A percentile compares a stretch with the other conserved stretches of the same genome.
phyloP scores from a whole-genome alignment of 2,113 vertebrate species.

The Ageneiosus marmoratus region DNA sequence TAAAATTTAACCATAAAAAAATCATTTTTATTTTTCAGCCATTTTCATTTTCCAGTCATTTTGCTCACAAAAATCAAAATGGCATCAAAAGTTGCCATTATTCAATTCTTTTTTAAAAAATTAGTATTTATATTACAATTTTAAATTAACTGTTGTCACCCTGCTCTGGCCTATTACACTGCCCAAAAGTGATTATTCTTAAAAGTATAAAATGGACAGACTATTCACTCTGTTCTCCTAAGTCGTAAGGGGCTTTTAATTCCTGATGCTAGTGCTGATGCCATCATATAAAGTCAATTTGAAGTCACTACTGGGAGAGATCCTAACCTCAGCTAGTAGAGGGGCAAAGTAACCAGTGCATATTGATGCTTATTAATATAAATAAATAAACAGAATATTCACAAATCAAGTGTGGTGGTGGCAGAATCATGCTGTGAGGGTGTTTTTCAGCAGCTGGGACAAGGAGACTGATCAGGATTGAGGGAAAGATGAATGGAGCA shows the following conservation, averaged over 20 bases:
- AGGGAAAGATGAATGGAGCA: too few species aligned
- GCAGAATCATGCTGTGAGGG: too few species aligned
- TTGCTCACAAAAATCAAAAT: not conserved
- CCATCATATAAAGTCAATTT: slow-evolving; percentile 65
- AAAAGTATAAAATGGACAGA: slow-evolving; percentile 44
- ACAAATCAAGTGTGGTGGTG: too few species aligned
- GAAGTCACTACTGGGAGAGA: too few species aligned
- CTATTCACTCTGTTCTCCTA: slow-evolving; percentile 2
- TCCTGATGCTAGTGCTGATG: slow-evolving; percentile 50
- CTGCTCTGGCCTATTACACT: slow-evolving; percentile 32
- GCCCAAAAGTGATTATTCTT: slow-evolving; percentile 38
- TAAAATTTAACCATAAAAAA: slow-evolving; percentile 48
- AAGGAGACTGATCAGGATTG: too few species aligned
- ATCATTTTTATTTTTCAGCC: slow-evolving; percentile 1
- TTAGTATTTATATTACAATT: not conserved
- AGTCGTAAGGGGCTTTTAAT: not conserved
- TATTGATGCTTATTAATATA: not conserved
- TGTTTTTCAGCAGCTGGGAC: too few species aligned
- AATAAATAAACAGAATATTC: not conserved
- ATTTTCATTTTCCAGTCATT: slow-evolving; percentile 27
- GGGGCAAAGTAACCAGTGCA: not conserved
- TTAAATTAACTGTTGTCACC: slow-evolving; percentile 38
- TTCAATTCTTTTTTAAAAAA: not conserved
- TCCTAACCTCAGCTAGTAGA: not conserved
- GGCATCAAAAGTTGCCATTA: slow-evolving; percentile 17